Evolutionary conservation across 2,113 vertebrate species (phyloP).

Genomic region (Galemys pyrenaicus): DNA sequence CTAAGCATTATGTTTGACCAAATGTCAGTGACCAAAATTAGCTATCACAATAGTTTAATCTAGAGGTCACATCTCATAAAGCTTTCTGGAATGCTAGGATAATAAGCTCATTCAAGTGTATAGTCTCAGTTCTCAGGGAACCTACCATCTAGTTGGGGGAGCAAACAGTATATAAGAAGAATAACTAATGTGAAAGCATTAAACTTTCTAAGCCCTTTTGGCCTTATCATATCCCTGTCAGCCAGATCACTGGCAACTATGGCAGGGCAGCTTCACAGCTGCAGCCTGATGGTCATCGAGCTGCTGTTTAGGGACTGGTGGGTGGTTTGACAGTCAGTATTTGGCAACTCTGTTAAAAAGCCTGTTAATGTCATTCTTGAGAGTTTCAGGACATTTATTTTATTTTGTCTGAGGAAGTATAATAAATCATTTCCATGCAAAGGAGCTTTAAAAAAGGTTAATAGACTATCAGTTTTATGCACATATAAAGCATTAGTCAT

Average conservation of each 20-base stretch:
- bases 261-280: background rate
- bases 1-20: background rate
- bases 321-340: background rate
- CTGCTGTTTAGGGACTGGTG: background rate
- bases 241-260: background rate
- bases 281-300: fast-evolving
- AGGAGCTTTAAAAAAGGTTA: background rate
- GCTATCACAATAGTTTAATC: background rate
- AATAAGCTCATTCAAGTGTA: background rate
- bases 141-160: background rate
- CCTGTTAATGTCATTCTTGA: background rate
- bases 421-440: background rate
- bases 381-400: background rate
- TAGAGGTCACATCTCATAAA: background rate
- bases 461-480: background rate
- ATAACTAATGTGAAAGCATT: background rate
- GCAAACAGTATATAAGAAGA: background rate
- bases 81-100: background rate
- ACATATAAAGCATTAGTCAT: background rate
- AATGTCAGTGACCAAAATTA: background rate
- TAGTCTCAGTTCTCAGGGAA: background rate
- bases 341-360: background rate
- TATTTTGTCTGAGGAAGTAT: constrained; percentile 10
- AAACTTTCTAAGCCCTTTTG: background rate
- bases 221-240: no score